These are phyloP conservation scores for Drosophila atroscutellata DNA, from an alignment of 2,888 invertebrate species.

Conservation along the genomic window DNA sequence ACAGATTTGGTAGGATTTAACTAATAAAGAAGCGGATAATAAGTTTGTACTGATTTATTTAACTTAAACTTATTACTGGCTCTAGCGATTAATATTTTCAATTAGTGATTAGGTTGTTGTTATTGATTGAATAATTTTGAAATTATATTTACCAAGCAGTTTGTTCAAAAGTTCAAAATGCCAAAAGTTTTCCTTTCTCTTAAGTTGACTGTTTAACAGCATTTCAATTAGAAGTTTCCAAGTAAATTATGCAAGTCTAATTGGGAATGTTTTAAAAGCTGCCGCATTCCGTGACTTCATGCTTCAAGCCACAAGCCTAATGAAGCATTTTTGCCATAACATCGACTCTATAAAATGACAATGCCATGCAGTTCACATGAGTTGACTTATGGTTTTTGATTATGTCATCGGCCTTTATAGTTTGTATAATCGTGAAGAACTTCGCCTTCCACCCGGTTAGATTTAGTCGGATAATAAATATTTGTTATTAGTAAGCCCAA, in stretches of 20 bases:
- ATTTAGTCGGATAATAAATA: conserved; percentile 20
- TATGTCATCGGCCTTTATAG: conserved; percentile 2
- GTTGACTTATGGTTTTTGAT: conserved; percentile 5
- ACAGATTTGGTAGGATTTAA: background rate
- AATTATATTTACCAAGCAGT: background rate
- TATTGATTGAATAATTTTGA: background rate
- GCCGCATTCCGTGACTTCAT: conserved; percentile 9
- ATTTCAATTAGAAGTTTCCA: conserved; percentile 67
- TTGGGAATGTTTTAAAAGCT: conserved; percentile 38
- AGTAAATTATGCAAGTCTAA: conserved; percentile 48
- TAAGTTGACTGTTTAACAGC: conserved; percentile 25
- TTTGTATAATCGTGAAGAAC: conserved; percentile 9
- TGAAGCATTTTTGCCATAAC: conserved; percentile 17
- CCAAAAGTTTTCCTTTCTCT: conserved; percentile 1
- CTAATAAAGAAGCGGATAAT: background rate
- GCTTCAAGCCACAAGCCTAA: conserved; percentile 12
- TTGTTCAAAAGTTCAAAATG: background rate
- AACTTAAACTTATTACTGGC: background rate
- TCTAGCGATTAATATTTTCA: background rate
- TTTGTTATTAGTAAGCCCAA: conserved; percentile 33
- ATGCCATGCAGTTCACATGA: conserved; percentile 1
- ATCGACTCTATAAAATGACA: background rate
- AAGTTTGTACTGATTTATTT: background rate
- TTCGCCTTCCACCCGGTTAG: background rate
- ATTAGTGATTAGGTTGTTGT: background rate